Conservation (phyloP, 2,113 vertebrate genomes). For the Electrona antarctica region DNA sequence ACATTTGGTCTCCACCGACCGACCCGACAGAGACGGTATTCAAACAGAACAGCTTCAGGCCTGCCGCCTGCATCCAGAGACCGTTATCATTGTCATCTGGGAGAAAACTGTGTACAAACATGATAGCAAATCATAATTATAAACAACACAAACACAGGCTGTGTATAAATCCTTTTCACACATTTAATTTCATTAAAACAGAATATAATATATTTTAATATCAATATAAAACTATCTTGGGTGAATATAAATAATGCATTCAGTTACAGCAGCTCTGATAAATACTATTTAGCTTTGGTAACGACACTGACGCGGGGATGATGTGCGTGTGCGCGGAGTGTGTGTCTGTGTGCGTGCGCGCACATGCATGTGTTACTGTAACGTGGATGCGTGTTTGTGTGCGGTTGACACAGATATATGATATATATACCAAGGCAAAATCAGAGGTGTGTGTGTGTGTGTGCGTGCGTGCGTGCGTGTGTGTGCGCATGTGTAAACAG, state of each 20-base stretch:
- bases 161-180: conserved; percentile 71
- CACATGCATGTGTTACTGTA: conserved; percentile 20
- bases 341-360: conserved; percentile 42
- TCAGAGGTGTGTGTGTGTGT: conserved; percentile 30
- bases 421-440: conserved; percentile 14
- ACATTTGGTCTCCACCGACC: too few species aligned
- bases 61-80: background rate
- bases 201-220: conserved; percentile 76
- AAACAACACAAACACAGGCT: conserved; percentile 29
- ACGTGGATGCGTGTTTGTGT: conserved; percentile 29
- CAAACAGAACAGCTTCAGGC: background rate
- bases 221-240: conserved; percentile 80
- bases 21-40: too few species aligned
- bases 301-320: conserved; percentile 19
- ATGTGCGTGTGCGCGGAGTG: conserved; percentile 16
- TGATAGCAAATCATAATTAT: background rate
- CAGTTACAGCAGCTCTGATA: conserved; percentile 72
- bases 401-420: conserved; percentile 12
- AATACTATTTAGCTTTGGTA: conserved; percentile 71
- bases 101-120: background rate
- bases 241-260: conserved; percentile 78
- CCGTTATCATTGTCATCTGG: background rate
- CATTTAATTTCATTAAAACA: conserved; percentile 75
- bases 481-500: conserved; percentile 14
- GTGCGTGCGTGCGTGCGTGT: conserved; percentile 11